A percentile compares a stretch with the other conserved stretches of the same genome.
Evolutionary conservation across 2,113 vertebrate genomes (phyloP).

Genomic region (Oceanites oceanicus): DNA sequence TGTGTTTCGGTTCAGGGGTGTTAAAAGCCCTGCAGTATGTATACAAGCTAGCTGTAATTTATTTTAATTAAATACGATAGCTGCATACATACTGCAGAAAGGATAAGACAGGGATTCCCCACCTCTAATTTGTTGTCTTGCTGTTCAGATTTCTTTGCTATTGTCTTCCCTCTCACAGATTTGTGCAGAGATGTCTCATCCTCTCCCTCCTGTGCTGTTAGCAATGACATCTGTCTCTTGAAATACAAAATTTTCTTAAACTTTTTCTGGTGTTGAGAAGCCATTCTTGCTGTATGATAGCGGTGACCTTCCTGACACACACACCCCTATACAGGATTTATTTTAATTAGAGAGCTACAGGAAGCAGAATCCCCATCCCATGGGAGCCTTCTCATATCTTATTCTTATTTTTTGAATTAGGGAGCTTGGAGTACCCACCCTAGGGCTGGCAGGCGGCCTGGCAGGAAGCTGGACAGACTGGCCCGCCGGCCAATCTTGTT

Average conservation of each 20-base stretch:
- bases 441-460: constrained; percentile 62
- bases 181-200: background rate
- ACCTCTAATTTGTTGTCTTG: background rate
- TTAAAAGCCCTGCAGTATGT: background rate
- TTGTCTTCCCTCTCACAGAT: background rate
- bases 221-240: background rate
- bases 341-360: background rate
- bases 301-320: background rate
- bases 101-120: background rate
- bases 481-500: constrained; percentile 3
- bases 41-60: background rate
- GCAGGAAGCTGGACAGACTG: constrained; percentile 66
- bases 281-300: background rate
- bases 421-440: constrained; percentile 30
- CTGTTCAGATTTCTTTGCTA: background rate
- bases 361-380: background rate
- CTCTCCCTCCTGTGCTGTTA: background rate
- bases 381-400: background rate
- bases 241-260: background rate
- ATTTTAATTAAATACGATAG: background rate
- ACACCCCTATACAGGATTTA: background rate
- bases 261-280: background rate
- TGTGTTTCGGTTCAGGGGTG: background rate
- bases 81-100: background rate
- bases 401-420: background rate